Conservation (phyloP, 2,113 vertebrate genomes). For the Misgurnus mizolepis region DNA sequence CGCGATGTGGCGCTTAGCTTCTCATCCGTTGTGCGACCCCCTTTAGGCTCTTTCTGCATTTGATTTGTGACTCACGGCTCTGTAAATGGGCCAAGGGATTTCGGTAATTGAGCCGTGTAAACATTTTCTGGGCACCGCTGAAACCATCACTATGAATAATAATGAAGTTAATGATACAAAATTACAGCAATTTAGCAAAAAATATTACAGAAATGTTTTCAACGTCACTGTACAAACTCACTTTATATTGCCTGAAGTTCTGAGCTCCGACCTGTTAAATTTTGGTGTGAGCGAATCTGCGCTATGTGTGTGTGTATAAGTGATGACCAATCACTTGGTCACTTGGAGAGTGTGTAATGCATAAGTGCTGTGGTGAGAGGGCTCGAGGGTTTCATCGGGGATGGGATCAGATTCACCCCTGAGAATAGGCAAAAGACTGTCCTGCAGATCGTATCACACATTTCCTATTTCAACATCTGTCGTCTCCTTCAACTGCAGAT, state of each 20-base stretch:
- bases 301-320: neutral
- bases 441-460: neutral
- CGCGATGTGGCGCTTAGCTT: no score
- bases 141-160: neutral
- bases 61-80: neutral
- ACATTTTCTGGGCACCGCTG: neutral
- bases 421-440: neutral
- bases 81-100: neutral
- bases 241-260: no score
- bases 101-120: neutral
- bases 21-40: no score
- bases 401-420: constrained; percentile 8
- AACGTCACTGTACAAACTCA: no score
- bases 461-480: constrained; percentile 19
- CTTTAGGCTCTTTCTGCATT: neutral
- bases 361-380: neutral
- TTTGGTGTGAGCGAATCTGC: no score
- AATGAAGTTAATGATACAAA: neutral
- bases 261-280: no score
- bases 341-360: neutral
- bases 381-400: constrained; percentile 5
- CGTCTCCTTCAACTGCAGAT: neutral
- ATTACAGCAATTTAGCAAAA: neutral
- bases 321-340: neutral
- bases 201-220: no score